Conservation (phyloP, 2,888 invertebrate genomes). For the Ornithoptera alexandrae region DNA sequence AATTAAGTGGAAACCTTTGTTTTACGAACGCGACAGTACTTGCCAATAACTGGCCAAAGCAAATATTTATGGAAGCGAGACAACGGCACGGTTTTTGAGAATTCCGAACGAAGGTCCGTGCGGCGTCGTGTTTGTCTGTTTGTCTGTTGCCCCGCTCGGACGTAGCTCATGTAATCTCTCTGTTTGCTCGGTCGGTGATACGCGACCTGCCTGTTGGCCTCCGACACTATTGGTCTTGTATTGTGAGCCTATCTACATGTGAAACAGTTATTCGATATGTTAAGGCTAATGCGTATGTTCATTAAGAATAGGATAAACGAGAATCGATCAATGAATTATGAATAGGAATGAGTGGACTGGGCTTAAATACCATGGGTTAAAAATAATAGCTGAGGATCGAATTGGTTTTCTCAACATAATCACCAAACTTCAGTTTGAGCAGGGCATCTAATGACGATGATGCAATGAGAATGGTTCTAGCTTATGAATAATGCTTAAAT, state of each 20-base stretch:
- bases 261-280: neutral
- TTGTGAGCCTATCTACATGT: constrained; percentile 25
- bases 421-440: too few relatives aligned
- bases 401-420: too few relatives aligned
- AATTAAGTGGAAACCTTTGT: neutral
- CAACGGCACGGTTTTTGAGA: constrained; percentile 76
- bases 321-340: too few relatives aligned
- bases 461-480: too few relatives aligned
- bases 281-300: neutral
- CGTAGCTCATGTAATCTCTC: constrained; percentile 57
- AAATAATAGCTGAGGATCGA: too few relatives aligned
- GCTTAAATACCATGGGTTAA: too few relatives aligned
- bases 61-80: constrained; percentile 72
- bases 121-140: constrained; percentile 36
- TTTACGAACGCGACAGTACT: constrained; percentile 47
- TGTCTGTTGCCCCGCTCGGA: constrained; percentile 45
- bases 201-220: constrained; percentile 39
- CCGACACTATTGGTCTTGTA: constrained; percentile 39
- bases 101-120: constrained; percentile 69
- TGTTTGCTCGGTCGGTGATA: constrained; percentile 50
- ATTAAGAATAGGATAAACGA: too few relatives aligned
- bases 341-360: too few relatives aligned
- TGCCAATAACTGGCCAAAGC: constrained; percentile 71
- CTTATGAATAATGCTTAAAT: too few relatives aligned
- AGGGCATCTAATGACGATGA: too few relatives aligned